These are phyloP conservation scores for Frankliniella fusca DNA, from an alignment of 2,888 invertebrate genomes.

Conservation along the genomic window DNA sequence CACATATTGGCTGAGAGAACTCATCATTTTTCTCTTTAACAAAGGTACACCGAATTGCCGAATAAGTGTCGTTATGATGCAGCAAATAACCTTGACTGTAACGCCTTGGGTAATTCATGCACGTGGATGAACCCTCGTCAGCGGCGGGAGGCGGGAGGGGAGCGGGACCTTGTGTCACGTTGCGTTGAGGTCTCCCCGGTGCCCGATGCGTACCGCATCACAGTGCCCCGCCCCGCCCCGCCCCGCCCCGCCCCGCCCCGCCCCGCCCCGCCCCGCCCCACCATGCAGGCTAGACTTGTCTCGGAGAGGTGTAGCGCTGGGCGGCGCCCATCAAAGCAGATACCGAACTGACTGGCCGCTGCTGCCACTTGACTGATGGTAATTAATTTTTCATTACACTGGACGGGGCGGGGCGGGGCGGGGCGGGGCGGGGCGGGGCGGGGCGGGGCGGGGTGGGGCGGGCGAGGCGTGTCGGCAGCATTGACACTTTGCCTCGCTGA, in stretches of 20 bases:
- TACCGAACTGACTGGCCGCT: not conserved
- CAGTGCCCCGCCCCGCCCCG: not conserved
- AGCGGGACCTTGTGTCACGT: not conserved
- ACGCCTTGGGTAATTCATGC: no score
- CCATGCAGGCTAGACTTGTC: not conserved
- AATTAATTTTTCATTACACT: slow-evolving; percentile 27
- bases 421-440: not conserved
- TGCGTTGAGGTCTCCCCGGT: not conserved
- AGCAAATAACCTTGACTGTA: no score
- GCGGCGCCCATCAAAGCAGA: slow-evolving; percentile 17
- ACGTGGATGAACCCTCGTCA: no score
- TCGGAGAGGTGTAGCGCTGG: not conserved
- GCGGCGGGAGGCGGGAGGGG: no score
- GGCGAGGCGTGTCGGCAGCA: not conserved
- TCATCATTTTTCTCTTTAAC: no score
- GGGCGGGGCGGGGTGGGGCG: not conserved
- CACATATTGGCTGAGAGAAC: no score
- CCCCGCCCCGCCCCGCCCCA: not conserved
- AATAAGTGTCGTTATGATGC: no score
- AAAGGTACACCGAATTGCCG: no score
- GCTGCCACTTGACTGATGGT: slow-evolving; percentile 22
- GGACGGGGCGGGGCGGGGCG: not conserved
- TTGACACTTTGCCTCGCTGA: slow-evolving; percentile 10
- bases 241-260: not conserved
- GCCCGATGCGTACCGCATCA: not conserved